Percentiles rank a stretch among this genome's conserved stretches.
Evolutionary conservation across 2,888 invertebrate species (phyloP).

Genomic region (Tachina fera): DNA sequence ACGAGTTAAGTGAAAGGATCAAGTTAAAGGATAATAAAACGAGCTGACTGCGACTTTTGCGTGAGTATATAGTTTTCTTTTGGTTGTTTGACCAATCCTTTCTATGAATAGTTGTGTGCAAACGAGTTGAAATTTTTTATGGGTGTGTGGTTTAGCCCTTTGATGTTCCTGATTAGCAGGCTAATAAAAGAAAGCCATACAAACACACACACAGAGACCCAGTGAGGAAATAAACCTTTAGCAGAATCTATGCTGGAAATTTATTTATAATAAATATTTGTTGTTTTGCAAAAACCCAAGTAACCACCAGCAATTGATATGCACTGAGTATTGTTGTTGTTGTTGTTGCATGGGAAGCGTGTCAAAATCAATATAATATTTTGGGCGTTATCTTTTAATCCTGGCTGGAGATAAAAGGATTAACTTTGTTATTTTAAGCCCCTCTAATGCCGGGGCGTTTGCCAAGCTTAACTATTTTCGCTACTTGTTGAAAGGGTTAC

Average conservation of each 20-base stretch:
- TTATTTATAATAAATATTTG: constrained; percentile 9
- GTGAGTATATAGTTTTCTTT: constrained; percentile 34
- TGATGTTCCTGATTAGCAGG: constrained; percentile 68
- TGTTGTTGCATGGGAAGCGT: constrained; percentile 46
- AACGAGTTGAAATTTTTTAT: constrained; percentile 67
- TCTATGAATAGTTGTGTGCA: neutral
- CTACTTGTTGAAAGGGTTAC: constrained; percentile 70
- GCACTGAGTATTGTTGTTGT: neutral
- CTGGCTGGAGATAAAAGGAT: constrained; percentile 49
- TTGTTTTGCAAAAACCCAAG: constrained; percentile 29
- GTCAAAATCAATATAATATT: constrained; percentile 52
- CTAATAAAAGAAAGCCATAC: constrained; percentile 53
- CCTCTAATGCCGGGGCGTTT: constrained; percentile 57
- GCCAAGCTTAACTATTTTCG: constrained; percentile 67
- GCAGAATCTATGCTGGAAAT: neutral
- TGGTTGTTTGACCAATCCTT: neutral
- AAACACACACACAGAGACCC: neutral
- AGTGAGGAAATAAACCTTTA: constrained; percentile 14
- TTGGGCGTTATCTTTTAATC: constrained; percentile 55
- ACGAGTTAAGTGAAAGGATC: constrained; percentile 62
- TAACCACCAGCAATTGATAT: constrained; percentile 36
- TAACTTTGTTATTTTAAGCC: constrained; percentile 35
- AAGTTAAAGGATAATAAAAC: constrained; percentile 37
- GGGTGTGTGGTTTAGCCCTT: constrained; percentile 71
- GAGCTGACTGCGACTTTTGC: constrained; percentile 38